Conservation (phyloP, 2,888 invertebrate species). For the Miltochrista miniata region DNA sequence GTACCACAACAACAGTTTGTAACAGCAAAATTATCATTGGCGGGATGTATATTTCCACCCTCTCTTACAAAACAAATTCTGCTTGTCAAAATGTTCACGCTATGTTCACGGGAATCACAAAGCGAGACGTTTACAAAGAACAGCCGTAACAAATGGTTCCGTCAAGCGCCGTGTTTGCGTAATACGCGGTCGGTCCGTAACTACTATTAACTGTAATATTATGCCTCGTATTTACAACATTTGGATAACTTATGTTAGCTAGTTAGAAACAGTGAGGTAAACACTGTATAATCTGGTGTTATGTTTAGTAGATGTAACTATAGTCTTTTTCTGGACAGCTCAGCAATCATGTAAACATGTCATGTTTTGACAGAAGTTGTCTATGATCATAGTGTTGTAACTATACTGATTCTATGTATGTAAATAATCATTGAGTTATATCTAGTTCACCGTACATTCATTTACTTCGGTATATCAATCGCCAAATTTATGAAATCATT, state of each 20-base stretch:
- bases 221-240: conserved; percentile 39
- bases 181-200: conserved; percentile 58
- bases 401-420: too few species aligned
- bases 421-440: too few species aligned
- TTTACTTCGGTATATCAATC: too few species aligned
- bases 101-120: conserved; percentile 72
- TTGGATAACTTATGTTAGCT: conserved; percentile 21
- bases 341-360: too few species aligned
- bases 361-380: too few species aligned
- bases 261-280: not conserved
- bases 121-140: conserved; percentile 77
- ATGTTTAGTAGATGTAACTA: too few species aligned
- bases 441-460: too few species aligned
- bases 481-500: too few species aligned
- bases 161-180: conserved; percentile 68
- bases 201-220: conserved; percentile 58
- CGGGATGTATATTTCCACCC: conserved; percentile 51
- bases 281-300: too few species aligned
- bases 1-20: conserved; percentile 34
- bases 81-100: conserved; percentile 79
- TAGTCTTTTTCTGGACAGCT: too few species aligned
- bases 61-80: conserved; percentile 72
- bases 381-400: too few species aligned
- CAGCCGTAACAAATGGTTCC: conserved; percentile 74
- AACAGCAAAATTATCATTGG: conserved; percentile 54